A percentile compares a stretch with the other conserved stretches of the same genome.
Conservation (phyloP, 2,888 invertebrate genomes). For the Hydroisotoma schaefferi region DNA sequence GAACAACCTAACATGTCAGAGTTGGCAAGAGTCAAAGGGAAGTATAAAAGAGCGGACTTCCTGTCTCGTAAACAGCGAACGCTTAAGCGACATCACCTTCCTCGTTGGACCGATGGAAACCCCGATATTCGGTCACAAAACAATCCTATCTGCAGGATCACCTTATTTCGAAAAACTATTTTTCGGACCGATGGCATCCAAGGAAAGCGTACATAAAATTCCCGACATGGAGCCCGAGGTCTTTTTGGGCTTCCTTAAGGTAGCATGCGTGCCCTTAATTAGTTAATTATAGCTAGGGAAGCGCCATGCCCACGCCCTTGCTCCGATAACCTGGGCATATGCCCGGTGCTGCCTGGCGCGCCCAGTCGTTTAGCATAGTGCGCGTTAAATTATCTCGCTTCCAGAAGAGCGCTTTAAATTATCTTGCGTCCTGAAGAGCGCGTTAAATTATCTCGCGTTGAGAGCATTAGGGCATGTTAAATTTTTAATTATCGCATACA, state of each 20-base stretch:
- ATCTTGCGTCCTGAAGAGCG: no score
- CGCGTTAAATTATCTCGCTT: no score
- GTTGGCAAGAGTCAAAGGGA: conserved; percentile 66
- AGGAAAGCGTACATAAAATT: conserved; percentile 61
- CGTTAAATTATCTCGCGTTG: no score
- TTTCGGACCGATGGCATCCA: conserved; percentile 68
- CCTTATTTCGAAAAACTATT: conserved; percentile 86
- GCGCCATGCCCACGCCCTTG: no score
- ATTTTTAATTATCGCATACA: no score
- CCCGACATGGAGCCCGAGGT: conserved; percentile 81
- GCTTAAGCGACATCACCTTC: conserved; percentile 71
- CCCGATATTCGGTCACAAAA: conserved; percentile 60
- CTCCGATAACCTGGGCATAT: no score
- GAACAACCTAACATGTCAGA: conserved; percentile 15
- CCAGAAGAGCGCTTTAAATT: no score
- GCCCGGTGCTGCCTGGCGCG: no score
- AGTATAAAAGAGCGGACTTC: conserved; percentile 72
- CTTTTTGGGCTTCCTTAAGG: conserved; percentile 66
- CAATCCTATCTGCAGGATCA: conserved; percentile 75
- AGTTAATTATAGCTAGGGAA: no score
- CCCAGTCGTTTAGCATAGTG: no score
- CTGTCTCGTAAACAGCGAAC: conserved; percentile 65
- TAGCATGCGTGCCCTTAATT: no score
- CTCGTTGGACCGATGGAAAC: conserved; percentile 68
- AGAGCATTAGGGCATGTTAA: no score